phyloP scores from a whole-genome alignment of 2,797 vertebrate species.

The Antennarius maculatus region DNA sequence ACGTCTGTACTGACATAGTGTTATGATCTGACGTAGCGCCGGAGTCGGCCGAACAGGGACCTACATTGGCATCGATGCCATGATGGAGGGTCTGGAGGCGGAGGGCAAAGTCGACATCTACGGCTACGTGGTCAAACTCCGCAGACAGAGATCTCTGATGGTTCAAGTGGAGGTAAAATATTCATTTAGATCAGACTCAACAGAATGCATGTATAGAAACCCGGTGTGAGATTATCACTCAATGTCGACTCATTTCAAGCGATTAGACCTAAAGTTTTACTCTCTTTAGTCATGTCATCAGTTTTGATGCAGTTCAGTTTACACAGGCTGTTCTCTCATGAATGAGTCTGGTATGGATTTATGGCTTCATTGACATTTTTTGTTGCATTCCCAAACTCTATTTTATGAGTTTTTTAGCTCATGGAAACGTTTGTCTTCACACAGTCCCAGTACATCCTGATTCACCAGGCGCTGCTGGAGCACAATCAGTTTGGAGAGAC shows the following conservation, averaged over 20 bases:
- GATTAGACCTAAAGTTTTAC: no score
- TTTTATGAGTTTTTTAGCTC: no score
- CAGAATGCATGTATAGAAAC: not conserved
- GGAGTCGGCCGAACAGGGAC: slow-evolving; percentile 96
- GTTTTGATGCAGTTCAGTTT: no score
- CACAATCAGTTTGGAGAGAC: slow-evolving; percentile 96
- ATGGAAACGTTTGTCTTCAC: not conserved
- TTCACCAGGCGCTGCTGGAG: slow-evolving; percentile 95
- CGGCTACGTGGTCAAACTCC: slow-evolving; percentile 89
- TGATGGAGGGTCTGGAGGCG: slow-evolving; percentile 92
- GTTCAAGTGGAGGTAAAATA: slow-evolving; percentile 96
- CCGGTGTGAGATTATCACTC: no score
- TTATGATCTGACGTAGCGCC: slow-evolving; percentile 78
- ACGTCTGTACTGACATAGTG: not conserved
- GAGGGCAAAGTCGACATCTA: slow-evolving; percentile 93
- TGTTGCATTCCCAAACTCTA: not conserved
- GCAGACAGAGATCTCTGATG: slow-evolving; percentile 95
- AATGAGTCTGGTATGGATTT: no score
- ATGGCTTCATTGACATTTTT: no score
- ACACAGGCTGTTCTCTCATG: no score
- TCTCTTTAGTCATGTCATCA: no score
- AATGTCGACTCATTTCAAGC: no score
- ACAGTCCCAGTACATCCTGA: slow-evolving; percentile 96
- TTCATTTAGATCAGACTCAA: not conserved
- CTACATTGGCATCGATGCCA: slow-evolving; percentile 94